Base-by-base conservation (phyloP, 2,888 invertebrate genomes). In the Notodonta ziczac region DNA sequence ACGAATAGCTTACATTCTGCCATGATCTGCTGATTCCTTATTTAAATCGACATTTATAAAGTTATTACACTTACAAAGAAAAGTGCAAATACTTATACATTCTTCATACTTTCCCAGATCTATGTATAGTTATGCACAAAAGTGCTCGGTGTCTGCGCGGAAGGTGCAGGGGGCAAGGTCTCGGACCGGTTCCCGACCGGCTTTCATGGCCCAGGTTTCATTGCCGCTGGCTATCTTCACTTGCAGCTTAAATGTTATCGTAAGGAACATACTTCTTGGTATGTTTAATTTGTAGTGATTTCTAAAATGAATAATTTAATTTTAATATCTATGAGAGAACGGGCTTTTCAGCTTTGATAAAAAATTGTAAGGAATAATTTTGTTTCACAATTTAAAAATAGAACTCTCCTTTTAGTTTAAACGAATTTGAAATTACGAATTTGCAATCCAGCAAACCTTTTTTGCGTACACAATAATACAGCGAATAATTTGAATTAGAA, bases 181-280 rank as follows among this genome's bases (percentile, higher is more conserved):
- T 57, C 35, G 40, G 16, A 35, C 50, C 48, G 61, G 63, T 58
- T 64, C 56, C 60, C 61, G 58, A 58, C 61, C 59, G 63, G 53
- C 63, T 64, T 58, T 62, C 69, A 67, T 61, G 63, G 65, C 63
- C 63, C 65, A 67, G 72, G 66, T 72, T 74, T 73, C 71, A 71
- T 73, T 62, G 73, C 75, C 71, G 53, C 63, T 32, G 68, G 74
- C 69, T 35, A 59, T 62, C 48, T 57, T 13, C 54, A 50, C 39
- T 58, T 57, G 13, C 5, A 52, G 52, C 32, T 52, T 24, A 52
- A 8, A 14, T 50, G 50, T 14, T 4, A n/a, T 50, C 4, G 5
- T 24, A 51, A 51, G 24, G 24, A 51, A 8, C 10, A 5, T 24
- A 51, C 51, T 24, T 24, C 10, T 24, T 24, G 16, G 24, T 42